phyloP scores from a whole-genome alignment of 35 echinoderm and acorn worm genomes.

The Lytechinus pictus region DNA sequence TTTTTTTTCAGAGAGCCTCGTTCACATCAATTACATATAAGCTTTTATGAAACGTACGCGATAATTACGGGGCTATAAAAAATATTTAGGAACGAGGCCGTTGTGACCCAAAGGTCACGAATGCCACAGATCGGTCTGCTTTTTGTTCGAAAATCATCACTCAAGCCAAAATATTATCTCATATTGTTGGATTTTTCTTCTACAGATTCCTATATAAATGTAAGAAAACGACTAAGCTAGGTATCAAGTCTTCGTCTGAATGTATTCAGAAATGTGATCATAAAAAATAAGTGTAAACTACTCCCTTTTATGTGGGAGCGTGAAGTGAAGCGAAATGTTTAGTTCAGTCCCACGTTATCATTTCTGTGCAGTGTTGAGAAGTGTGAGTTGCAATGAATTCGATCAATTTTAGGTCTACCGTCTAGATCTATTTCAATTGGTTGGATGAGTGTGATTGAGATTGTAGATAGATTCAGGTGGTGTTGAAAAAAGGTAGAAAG shows the following conservation, averaged over 20 bases:
- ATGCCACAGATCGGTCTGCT: conserved; percentile 42
- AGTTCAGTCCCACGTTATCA: background rate
- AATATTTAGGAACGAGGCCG: background rate
- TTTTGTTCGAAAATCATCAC: background rate
- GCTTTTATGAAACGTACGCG: background rate
- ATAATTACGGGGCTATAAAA: background rate
- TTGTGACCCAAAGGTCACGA: conserved; percentile 42
- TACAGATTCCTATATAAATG: background rate
- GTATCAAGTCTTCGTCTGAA: background rate
- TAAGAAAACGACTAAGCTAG: background rate
- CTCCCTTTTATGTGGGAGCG: background rate
- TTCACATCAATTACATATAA: background rate
- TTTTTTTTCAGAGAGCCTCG: conserved; percentile 6
- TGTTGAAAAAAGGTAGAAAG: no score
- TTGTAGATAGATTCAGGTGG: no score
- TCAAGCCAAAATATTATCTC: background rate
- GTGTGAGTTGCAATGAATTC: background rate
- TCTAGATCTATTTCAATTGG: no score
- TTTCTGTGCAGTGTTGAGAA: background rate
- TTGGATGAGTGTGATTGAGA: no score
- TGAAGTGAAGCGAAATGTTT: background rate
- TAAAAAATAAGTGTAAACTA: background rate
- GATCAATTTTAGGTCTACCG: no score
- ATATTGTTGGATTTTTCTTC: background rate
- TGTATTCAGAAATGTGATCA: background rate